Evolutionary conservation across 2,888 invertebrate species (phyloP).

Genomic region (Heliconius ethilla): DNA sequence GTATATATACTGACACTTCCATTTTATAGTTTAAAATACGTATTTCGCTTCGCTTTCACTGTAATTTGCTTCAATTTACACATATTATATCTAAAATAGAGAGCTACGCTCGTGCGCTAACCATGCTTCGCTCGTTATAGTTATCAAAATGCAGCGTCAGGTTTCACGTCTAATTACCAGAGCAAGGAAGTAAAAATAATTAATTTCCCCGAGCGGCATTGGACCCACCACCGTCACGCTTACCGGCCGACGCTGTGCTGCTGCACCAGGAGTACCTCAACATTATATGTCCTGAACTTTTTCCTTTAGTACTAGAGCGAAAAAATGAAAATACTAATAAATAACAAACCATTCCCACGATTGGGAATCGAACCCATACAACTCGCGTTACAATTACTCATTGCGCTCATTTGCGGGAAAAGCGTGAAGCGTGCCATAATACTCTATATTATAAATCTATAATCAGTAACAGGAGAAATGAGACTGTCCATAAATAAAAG

Average conservation of each 20-base stretch:
- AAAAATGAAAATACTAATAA: too few relatives aligned
- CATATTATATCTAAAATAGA: too few relatives aligned
- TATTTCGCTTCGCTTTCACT: slow-evolving; percentile 1
- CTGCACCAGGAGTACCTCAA: not conserved
- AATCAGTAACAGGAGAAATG: not conserved
- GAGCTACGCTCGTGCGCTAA: too few relatives aligned
- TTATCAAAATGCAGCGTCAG: not conserved
- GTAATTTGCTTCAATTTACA: not conserved
- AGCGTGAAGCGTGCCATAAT: not conserved
- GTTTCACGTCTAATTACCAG: not conserved
- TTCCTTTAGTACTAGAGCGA: too few relatives aligned
- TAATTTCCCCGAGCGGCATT: not conserved
- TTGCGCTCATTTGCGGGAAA: not conserved
- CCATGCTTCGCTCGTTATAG: not conserved
- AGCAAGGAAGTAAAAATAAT: not conserved
- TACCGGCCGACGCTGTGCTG: too few relatives aligned
- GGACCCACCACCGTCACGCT: not conserved
- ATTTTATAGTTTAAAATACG: not conserved
- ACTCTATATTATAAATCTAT: not conserved
- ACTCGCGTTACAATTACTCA: too few relatives aligned
- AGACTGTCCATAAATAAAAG: not conserved
- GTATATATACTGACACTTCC: not conserved
- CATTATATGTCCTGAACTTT: not conserved
- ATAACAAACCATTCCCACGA: too few relatives aligned
- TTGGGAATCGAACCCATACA: too few relatives aligned